These are phyloP conservation scores for Rosalia funebris DNA, from an alignment of 2,888 invertebrate genomes.

Conservation along the genomic window DNA sequence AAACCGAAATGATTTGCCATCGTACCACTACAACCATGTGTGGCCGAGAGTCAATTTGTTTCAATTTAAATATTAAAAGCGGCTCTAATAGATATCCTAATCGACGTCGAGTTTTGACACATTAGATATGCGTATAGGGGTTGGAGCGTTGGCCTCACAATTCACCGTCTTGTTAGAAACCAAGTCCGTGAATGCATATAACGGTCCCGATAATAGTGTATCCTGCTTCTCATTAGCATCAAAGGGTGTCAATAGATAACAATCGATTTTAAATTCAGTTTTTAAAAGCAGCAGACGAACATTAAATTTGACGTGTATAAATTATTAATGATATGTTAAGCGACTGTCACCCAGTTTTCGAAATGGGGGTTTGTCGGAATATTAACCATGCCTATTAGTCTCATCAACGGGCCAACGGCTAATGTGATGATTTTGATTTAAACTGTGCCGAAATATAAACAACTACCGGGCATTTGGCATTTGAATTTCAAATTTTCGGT, in stretches of 20 bases:
- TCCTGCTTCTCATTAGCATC: slow-evolving; percentile 24
- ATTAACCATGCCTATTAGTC: slow-evolving; percentile 41
- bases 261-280: slow-evolving; percentile 41
- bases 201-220: slow-evolving; percentile 10
- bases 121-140: slow-evolving; percentile 8
- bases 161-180: neutral
- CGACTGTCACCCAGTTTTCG: slow-evolving; percentile 50
- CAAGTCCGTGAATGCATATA: neutral
- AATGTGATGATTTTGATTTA: slow-evolving; percentile 42
- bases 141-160: neutral
- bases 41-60: neutral
- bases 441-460: slow-evolving; percentile 45
- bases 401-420: slow-evolving; percentile 37
- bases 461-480: slow-evolving; percentile 42
- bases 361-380: slow-evolving; percentile 44
- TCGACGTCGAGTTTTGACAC: neutral
- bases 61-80: slow-evolving; percentile 5
- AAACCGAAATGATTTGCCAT: neutral
- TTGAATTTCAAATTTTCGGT: slow-evolving; percentile 40
- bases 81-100: slow-evolving; percentile 1
- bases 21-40: neutral
- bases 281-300: slow-evolving; percentile 30
- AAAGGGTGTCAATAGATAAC: slow-evolving; percentile 43
- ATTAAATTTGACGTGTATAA: slow-evolving; percentile 46
- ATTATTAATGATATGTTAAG: slow-evolving; percentile 54